Base-by-base conservation (phyloP, 2,113 vertebrate species). In the Pituophis catenifer region DNA sequence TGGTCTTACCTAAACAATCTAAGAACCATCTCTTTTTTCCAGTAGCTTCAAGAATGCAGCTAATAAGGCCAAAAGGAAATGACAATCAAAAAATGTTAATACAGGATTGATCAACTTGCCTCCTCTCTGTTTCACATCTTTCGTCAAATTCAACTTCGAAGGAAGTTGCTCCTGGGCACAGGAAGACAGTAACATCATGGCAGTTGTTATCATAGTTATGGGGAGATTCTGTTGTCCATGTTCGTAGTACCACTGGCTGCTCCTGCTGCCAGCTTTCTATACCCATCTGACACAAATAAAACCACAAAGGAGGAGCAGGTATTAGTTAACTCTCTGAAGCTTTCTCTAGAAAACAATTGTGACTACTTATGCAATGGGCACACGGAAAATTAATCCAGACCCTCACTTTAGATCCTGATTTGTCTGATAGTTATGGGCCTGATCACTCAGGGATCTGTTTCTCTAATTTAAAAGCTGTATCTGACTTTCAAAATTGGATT, bases 121-220 rank as follows among this genome's bases (percentile, higher is more conserved):
- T 99, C 95, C 98, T 98, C 96, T 99, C 99, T 0, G 99, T 99
- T 98, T 99, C 99, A 96, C 99, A 99, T 94, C 98, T 98, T 13
- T 99, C 99, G 86, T 99, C 99, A 96, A 99, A 99, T 96, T 99
- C 99, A 96, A 99, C 98, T 96, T 99, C 99, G 92, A 99, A 99
- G 88, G 98, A 98, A 0, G 98, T 99, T 38, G 99, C 98, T 15
- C 99, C 99, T 0, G 99, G 99, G 90, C 99, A 99, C 17, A 99
- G 97, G 93, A 99, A 99, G 94, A 99, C 97, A 44, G 98, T 99
- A 86, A 98, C 98, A 24, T 99, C 99, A 0, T 99, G 99, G 88
- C 98, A 98, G 92, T 99, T 99, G 94, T 99, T 99, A 94, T 99
- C 98, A 70, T 99, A 99, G 97, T 99, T 99, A 96, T 99, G 99